A percentile compares a stretch with the other conserved stretches of the same genome.
phyloP scores from a whole-genome alignment of 2,888 invertebrate species.

The Clepsis dumicolana region DNA sequence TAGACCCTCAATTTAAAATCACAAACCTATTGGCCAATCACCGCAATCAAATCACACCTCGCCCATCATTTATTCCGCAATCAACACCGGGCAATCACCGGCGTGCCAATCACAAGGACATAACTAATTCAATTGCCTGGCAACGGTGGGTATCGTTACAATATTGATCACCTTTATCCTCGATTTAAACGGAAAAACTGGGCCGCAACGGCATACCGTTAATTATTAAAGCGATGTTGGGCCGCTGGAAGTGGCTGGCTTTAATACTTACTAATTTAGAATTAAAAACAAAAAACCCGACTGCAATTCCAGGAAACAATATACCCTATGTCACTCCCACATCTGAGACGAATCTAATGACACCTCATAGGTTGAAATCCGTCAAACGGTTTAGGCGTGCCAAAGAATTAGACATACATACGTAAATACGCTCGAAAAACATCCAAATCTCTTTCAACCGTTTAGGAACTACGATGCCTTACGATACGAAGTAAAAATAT shows the following conservation, averaged over 20 bases:
- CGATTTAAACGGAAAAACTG: slow-evolving; percentile 63
- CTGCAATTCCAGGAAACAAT: too few relatives aligned
- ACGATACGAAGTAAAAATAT: too few relatives aligned
- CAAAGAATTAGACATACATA: too few relatives aligned
- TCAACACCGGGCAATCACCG: slow-evolving; percentile 29
- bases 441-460: too few relatives aligned
- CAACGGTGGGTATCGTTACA: slow-evolving; percentile 56
- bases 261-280: background rate
- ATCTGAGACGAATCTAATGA: too few relatives aligned
- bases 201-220: slow-evolving; percentile 61
- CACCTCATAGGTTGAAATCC: too few relatives aligned
- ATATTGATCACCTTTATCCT: slow-evolving; percentile 74
- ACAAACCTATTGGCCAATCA: slow-evolving; percentile 17
- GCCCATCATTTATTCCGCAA: slow-evolving; percentile 39
- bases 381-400: too few relatives aligned
- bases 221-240: slow-evolving; percentile 68
- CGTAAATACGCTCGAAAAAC: too few relatives aligned
- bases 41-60: slow-evolving; percentile 42
- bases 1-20: slow-evolving; percentile 11
- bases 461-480: too few relatives aligned
- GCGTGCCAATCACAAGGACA: slow-evolving; percentile 59
- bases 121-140: slow-evolving; percentile 64
- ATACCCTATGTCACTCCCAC: too few relatives aligned
- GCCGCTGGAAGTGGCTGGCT: slow-evolving; percentile 49
- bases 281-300: too few relatives aligned